Base-by-base conservation (phyloP, 2,888 invertebrate species). In the Amiota communis region DNA sequence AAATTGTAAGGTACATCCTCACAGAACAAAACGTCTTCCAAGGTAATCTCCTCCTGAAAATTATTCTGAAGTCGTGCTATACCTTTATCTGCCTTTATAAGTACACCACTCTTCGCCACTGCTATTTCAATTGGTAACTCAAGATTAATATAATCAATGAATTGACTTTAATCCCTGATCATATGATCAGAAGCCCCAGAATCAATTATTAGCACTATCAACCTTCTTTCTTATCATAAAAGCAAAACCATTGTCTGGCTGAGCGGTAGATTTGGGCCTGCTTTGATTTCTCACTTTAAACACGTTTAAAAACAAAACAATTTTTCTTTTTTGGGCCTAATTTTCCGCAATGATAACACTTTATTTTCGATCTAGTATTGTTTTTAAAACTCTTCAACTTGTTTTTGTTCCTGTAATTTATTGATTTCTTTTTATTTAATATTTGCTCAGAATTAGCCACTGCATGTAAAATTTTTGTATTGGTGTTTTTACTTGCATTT, bases 1-100 rank as follows among this genome's bases (percentile, higher is more conserved):
- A 86, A 75, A 72, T 88, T 87, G 76, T 86, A 78, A 20, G 86
- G 84, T 4, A 84, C 79, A 13, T 88, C 86, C 17, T 79, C 70
- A 69, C 82, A 84, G 75, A 78, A 88, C 6, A 87, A 79, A 1
- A 79, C 78, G 59, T 78, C 76, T 53, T 49, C 48, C 8, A 49
- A 20, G n/a, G 67, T 67, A 15, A 67, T 67, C 11, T 11, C n/a
- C 20, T 13, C 49, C n/a, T 56, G 56, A 8, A 10, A 10, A 15
- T 56, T 8, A 13, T 8, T 56, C 8, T 13, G 10, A 10, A 48
- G 9, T 6, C n/a, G 9, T 8, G 15, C 56, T 56, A 56, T 56
- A 13, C 56, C 56, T 56, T 8, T 56, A 56, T 12, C 56, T 9
- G 57, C 67, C 23, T 68, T 57, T n/a, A 72, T 72, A 20, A 17